These are phyloP conservation scores for Chrysolina oricalcia DNA, from an alignment of 2,888 invertebrate species.

Conservation along the genomic window DNA sequence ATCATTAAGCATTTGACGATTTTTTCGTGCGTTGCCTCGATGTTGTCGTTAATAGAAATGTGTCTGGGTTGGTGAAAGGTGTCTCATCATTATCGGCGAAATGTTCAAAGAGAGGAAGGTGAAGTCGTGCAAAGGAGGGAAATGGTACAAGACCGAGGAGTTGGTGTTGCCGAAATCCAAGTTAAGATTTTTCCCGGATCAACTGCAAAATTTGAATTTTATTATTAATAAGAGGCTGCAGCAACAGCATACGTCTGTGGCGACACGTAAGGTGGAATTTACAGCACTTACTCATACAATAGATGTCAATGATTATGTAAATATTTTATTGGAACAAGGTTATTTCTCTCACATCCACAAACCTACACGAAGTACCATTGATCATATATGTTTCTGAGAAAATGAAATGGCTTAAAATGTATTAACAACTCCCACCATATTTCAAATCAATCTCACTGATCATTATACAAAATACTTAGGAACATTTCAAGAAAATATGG, in stretches of 20 bases:
- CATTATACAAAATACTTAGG: too few species aligned
- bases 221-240: slow-evolving; percentile 68
- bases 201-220: slow-evolving; percentile 73
- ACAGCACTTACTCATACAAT: too few species aligned
- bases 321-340: too few species aligned
- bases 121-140: slow-evolving; percentile 52
- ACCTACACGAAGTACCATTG: too few species aligned
- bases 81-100: slow-evolving; percentile 21
- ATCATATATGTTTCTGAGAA: too few species aligned
- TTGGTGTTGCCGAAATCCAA: slow-evolving; percentile 72
- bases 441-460: too few species aligned
- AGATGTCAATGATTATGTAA: too few species aligned
- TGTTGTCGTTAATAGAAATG: slow-evolving; percentile 13
- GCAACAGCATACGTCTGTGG: slow-evolving; percentile 28
- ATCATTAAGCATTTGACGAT: slow-evolving; percentile 49
- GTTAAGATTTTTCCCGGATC: slow-evolving; percentile 72
- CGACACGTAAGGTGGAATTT: neutral
- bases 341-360: too few species aligned
- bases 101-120: slow-evolving; percentile 57
- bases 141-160: slow-evolving; percentile 67
- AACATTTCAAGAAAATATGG: too few species aligned
- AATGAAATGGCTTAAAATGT: too few species aligned
- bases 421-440: too few species aligned
- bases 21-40: slow-evolving; percentile 40
- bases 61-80: slow-evolving; percentile 20